Evolutionary conservation across 53 echinoderm and acorn worm genomes (phyloP).

Genomic region (Luidia sarsii): DNA sequence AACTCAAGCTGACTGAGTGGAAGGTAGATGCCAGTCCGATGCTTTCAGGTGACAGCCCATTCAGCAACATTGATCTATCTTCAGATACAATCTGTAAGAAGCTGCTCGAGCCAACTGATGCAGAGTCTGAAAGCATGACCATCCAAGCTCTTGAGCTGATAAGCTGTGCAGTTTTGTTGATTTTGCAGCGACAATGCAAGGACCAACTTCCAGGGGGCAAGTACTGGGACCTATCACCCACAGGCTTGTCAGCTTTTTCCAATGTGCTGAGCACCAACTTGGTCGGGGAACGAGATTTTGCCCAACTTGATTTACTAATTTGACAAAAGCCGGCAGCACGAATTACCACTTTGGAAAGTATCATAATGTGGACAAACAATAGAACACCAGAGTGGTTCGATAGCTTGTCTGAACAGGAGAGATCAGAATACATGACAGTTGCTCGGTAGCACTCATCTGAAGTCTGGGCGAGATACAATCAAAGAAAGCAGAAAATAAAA

Average conservation of each 20-base stretch:
- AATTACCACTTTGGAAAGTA: neutral
- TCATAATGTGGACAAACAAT: conserved; percentile 13
- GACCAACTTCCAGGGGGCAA: conserved; percentile 68
- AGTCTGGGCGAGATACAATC: too few relatives aligned
- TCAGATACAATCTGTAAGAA: too few relatives aligned
- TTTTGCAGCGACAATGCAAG: conserved; percentile 58
- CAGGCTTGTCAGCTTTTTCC: neutral
- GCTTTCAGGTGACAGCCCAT: too few relatives aligned
- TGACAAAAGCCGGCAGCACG: conserved; percentile 45
- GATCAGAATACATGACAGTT: neutral
- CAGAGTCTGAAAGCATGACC: too few relatives aligned
- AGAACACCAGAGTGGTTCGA: conserved; percentile 21
- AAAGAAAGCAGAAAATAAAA: too few relatives aligned
- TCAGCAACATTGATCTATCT: too few relatives aligned
- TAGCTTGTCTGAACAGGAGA: neutral
- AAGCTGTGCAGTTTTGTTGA: conserved; percentile 31
- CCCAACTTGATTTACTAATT: conserved; percentile 49
- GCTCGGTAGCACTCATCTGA: neutral
- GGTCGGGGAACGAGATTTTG: conserved; percentile 64
- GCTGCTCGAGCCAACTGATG: too few relatives aligned
- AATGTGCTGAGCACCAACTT: conserved; percentile 65
- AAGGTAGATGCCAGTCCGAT: too few relatives aligned
- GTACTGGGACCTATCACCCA: conserved; percentile 52
- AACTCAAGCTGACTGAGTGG: neutral
- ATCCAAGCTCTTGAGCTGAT: conserved; percentile 10